phyloP scores from a whole-genome alignment of 2,113 vertebrate genomes.

The Abramis brama region DNA sequence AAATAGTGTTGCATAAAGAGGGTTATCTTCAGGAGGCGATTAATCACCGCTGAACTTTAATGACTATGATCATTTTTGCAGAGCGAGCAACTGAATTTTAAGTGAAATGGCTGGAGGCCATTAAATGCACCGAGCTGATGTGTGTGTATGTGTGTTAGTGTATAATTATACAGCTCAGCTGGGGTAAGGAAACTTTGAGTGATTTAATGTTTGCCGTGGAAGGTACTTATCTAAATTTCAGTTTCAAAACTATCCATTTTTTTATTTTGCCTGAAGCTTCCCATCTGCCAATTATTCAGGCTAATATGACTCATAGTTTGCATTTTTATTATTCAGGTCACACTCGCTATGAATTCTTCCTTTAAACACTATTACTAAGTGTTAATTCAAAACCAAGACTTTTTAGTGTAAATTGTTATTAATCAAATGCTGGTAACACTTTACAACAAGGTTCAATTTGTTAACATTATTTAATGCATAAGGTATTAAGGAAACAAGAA shows the following conservation, averaged over 20 bases:
- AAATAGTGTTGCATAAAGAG: slow-evolving; percentile 38
- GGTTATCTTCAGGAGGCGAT: slow-evolving; percentile 39
- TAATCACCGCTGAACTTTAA: slow-evolving; percentile 54
- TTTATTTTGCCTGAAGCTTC: slow-evolving; percentile 40
- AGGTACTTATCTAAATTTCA: slow-evolving; percentile 43
- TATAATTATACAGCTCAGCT: slow-evolving; percentile 48
- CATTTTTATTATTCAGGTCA: slow-evolving; percentile 39
- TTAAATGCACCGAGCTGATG: slow-evolving; percentile 23
- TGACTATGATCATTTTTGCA: slow-evolving; percentile 55
- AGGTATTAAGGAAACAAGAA: neutral
- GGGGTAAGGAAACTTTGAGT: slow-evolving; percentile 23
- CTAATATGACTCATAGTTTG: neutral
- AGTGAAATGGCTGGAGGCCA: slow-evolving; percentile 46
- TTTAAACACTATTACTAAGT: neutral
- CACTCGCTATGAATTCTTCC: neutral
- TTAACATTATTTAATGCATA: neutral
- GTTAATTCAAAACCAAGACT: neutral
- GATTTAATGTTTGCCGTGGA: slow-evolving; percentile 43
- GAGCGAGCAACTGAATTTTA: slow-evolving; percentile 47
- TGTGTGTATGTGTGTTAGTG: slow-evolving; percentile 32
- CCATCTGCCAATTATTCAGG: slow-evolving; percentile 47
- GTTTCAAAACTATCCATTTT: slow-evolving; percentile 45
- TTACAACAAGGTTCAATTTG: neutral
- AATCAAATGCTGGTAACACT: neutral
- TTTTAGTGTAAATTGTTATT: slow-evolving; percentile 13